phyloP scores from a whole-genome alignment of 2,113 vertebrate genomes.

The Pterocles gutturalis region DNA sequence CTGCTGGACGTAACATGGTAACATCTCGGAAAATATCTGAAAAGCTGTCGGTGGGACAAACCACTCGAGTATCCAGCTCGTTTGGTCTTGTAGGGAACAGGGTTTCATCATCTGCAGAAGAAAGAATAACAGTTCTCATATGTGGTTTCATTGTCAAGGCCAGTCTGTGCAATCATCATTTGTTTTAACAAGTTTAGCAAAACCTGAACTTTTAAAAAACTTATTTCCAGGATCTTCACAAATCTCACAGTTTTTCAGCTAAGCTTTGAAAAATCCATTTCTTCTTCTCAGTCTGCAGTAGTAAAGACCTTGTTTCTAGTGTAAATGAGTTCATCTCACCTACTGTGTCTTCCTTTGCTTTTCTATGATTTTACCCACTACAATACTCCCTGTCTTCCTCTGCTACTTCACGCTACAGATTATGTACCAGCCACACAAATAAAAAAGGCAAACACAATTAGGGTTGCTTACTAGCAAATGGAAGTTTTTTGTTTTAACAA shows the following conservation, averaged over 20 bases:
- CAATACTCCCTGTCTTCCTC: background rate
- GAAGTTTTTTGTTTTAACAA: background rate
- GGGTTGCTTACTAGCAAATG: background rate
- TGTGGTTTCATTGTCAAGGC: background rate
- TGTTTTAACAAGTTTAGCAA: background rate
- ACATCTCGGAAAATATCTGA: slow-evolving; percentile 72
- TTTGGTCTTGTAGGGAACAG: slow-evolving; percentile 57
- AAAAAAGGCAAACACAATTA: background rate
- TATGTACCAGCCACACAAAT: background rate
- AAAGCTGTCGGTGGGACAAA: slow-evolving; percentile 69
- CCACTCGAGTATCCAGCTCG: slow-evolving; percentile 72
- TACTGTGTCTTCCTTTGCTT: background rate
- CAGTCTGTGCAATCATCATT: background rate
- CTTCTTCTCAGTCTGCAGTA: background rate
- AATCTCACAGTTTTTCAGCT: background rate
- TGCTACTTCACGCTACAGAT: background rate
- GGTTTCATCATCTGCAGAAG: slow-evolving; percentile 68
- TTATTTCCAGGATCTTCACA: background rate
- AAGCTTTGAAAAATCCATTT: background rate
- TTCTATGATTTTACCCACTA: background rate
- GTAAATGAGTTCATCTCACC: background rate
- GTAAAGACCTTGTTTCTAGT: background rate
- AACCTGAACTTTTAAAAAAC: background rate
- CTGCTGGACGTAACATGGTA: slow-evolving; percentile 72
- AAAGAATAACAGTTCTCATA: background rate